A percentile compares a stretch with the other conserved stretches of the same genome.
Evolutionary conservation across 1,140 invertebrate genomes (phyloP).

Genomic region (Neodiprion pinetum): DNA sequence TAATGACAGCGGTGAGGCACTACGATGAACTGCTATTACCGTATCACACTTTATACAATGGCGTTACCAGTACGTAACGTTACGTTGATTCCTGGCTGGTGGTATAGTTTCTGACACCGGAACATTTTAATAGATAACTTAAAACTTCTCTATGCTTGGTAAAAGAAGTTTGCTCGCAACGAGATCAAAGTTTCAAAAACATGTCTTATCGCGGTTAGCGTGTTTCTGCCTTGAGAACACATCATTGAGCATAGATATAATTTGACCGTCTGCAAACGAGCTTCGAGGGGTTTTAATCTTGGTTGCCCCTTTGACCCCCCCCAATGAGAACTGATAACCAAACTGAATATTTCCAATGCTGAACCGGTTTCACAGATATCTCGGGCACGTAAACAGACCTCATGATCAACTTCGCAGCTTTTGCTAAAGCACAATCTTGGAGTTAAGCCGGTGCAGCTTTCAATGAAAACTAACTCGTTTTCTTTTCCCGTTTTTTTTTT

Average conservation of each 20-base stretch:
- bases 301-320: constrained; percentile 49
- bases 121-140: too few relatives aligned
- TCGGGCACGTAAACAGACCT: constrained; percentile 47
- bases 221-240: constrained; percentile 20
- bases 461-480: not conserved
- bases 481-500: not conserved
- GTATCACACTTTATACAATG: too few relatives aligned
- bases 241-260: constrained; percentile 9
- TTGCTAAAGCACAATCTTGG: not conserved
- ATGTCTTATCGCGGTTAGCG: constrained; percentile 32
- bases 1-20: too few relatives aligned
- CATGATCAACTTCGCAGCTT: not conserved
- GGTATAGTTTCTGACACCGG: too few relatives aligned
- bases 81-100: too few relatives aligned
- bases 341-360: constrained; percentile 49
- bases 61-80: too few relatives aligned
- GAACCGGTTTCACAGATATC: constrained; percentile 46
- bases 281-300: constrained; percentile 37
- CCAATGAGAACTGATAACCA: constrained; percentile 41
- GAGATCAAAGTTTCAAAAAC: not conserved
- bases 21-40: too few relatives aligned
- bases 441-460: not conserved
- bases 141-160: too few relatives aligned
- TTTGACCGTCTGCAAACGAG: constrained; percentile 30
- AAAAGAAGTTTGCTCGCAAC: not conserved